Percentiles rank a stretch among this genome's conserved stretches.
phyloP scores from a whole-genome alignment of 2,888 invertebrate species.

The Drepanosiphum platanoidis region DNA sequence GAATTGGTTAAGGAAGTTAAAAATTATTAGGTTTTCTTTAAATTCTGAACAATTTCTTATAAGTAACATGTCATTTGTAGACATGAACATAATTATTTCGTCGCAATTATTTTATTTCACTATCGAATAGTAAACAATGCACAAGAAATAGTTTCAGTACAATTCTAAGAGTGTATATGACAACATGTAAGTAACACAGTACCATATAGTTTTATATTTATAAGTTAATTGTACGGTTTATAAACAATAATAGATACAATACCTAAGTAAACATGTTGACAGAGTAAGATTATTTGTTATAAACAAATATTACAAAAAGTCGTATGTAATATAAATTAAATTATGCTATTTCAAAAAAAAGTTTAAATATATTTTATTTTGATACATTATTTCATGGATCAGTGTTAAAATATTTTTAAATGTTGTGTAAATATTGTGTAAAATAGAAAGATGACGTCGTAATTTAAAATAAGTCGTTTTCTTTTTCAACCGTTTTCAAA shows the following conservation, averaged over 20 bases:
- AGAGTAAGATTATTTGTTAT: too few relatives aligned
- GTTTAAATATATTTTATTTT: not conserved
- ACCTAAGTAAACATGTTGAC: too few relatives aligned
- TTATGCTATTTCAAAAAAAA: too few relatives aligned
- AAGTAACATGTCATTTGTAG: not conserved
- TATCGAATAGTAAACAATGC: not conserved
- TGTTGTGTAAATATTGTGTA: too few relatives aligned
- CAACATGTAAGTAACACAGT: not conserved
- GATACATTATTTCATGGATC: too few relatives aligned
- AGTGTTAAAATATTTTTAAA: too few relatives aligned
- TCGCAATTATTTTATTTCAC: not conserved
- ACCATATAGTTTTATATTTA: not conserved
- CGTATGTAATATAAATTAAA: too few relatives aligned
- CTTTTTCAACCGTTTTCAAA: not conserved
- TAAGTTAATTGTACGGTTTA: not conserved
- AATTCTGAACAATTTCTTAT: not conserved
- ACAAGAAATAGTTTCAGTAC: not conserved
- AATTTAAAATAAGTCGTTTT: not conserved
- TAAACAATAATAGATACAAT: too few relatives aligned
- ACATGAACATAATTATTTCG: constrained; percentile 5
- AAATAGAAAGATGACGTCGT: not conserved
- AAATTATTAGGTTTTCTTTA: not conserved
- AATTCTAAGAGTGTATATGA: not conserved
- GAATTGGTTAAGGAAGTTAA: constrained; percentile 16
- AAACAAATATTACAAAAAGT: too few relatives aligned